Percentiles rank a stretch among this genome's conserved stretches.
These are phyloP conservation scores for Chymomyza costata DNA, from an alignment of 1,140 invertebrate genomes.

Conservation along the genomic window DNA sequence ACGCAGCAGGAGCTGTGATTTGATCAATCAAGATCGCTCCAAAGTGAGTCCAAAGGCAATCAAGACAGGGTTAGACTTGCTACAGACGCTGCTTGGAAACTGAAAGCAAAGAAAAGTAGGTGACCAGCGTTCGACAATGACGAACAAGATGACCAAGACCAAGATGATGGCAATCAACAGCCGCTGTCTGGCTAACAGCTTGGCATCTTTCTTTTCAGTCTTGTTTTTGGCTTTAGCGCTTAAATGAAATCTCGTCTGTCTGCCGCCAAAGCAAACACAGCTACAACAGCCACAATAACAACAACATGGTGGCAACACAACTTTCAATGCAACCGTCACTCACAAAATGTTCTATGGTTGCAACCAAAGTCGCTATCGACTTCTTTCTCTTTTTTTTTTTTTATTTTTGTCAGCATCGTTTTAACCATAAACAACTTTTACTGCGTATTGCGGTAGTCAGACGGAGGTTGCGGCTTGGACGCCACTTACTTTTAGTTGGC, in stretches of 20 bases:
- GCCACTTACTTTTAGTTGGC: constrained; percentile 53
- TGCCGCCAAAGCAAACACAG: too few relatives aligned
- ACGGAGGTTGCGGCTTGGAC: constrained; percentile 15
- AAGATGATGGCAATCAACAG: constrained; percentile 29
- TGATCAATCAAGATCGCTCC: constrained; percentile 55
- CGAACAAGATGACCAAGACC: not conserved
- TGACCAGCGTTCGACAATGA: constrained; percentile 37
- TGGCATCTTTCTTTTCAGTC: constrained; percentile 16
- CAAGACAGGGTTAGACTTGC: too few relatives aligned
- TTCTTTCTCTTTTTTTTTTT: constrained; percentile 37
- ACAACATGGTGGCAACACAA: too few relatives aligned
- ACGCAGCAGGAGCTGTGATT: constrained; percentile 56
- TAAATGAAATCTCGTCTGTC: constrained; percentile 66
- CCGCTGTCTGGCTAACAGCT: not conserved
- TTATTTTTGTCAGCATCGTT: constrained; percentile 33
- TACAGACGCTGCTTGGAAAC: constrained; percentile 27
- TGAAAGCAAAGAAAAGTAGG: constrained; percentile 68
- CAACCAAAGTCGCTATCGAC: constrained; percentile 11
- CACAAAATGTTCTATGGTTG: constrained; percentile 53
- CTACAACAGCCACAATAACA: too few relatives aligned
- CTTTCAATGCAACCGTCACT: constrained; percentile 44
- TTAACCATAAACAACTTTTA: constrained; percentile 68
- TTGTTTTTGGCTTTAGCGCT: constrained; percentile 23
- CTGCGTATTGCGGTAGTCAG: constrained; percentile 64
- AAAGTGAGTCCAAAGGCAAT: constrained; percentile 35